A percentile compares a stretch with the other conserved stretches of the same genome.
Conservation (phyloP, 2,797 vertebrate species). For the Pteronotus mesoamericanus region DNA sequence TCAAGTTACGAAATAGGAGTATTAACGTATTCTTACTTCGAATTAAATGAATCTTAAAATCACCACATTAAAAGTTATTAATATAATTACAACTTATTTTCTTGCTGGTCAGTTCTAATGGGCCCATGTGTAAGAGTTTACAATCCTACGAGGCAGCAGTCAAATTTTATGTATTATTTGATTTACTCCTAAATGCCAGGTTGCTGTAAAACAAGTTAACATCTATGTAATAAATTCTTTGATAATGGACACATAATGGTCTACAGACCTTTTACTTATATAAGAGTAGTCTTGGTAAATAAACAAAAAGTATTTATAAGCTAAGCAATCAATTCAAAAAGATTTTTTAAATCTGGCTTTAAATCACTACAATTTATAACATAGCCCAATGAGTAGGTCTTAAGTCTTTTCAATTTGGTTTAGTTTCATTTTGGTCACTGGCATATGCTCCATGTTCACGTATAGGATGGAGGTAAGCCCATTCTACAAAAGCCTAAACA, state of each 20-base stretch:
- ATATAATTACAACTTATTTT: background rate
- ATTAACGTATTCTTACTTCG: constrained; percentile 15
- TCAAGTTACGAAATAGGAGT: background rate
- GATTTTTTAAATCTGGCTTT: background rate
- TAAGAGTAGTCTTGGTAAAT: background rate
- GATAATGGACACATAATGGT: background rate
- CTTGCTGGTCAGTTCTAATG: background rate
- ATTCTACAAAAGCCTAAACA: background rate
- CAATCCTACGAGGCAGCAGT: background rate
- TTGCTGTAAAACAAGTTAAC: background rate
- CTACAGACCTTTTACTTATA: background rate
- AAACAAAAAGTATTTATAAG: background rate
- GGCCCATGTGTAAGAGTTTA: background rate
- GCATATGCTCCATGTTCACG: background rate
- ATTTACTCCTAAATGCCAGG: background rate
- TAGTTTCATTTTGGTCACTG: background rate
- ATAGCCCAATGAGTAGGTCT: background rate
- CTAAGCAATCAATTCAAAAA: constrained; percentile 6
- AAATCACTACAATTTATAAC: background rate
- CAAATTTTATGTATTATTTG: background rate
- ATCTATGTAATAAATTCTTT: constrained; percentile 7
- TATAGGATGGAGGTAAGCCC: background rate
- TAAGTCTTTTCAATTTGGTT: background rate
- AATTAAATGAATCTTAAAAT: constrained; percentile 25
- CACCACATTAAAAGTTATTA: background rate